These are phyloP conservation scores for Axis porcinus DNA, from an alignment of 2,113 vertebrate genomes.

Conservation along the genomic window DNA sequence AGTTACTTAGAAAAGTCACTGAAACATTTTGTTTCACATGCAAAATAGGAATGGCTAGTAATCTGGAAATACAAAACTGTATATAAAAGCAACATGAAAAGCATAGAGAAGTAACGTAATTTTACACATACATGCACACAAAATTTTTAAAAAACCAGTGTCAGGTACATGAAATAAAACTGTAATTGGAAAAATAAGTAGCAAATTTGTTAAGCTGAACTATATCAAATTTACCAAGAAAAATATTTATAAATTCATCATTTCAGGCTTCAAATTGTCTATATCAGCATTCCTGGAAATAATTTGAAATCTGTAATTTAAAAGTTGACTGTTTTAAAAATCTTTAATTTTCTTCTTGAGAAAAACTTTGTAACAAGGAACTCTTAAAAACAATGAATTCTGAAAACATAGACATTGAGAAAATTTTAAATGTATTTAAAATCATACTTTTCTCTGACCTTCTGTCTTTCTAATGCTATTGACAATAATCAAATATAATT, in stretches of 20 bases:
- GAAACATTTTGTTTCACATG: background rate
- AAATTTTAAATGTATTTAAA: constrained; percentile 41
- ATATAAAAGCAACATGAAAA: background rate
- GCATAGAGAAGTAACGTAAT: background rate
- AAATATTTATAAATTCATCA: background rate
- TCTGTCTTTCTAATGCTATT: background rate
- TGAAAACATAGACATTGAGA: background rate
- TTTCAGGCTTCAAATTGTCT: background rate
- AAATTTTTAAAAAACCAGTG: background rate
- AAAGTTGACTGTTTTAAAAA: background rate
- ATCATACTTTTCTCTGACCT: background rate
- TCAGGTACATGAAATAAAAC: background rate
- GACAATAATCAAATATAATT: constrained; percentile 8
- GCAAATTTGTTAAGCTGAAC: background rate
- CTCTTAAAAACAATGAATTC: background rate
- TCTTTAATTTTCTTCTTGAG: background rate
- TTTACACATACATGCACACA: background rate
- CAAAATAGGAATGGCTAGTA: background rate
- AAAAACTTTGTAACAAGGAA: background rate
- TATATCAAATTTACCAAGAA: background rate
- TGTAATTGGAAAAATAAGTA: background rate
- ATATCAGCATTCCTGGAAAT: background rate
- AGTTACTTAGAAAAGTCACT: background rate
- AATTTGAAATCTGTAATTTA: background rate
- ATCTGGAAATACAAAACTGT: background rate